Conservation (phyloP, 1,140 invertebrate genomes). For the Chironomus tepperi region DNA sequence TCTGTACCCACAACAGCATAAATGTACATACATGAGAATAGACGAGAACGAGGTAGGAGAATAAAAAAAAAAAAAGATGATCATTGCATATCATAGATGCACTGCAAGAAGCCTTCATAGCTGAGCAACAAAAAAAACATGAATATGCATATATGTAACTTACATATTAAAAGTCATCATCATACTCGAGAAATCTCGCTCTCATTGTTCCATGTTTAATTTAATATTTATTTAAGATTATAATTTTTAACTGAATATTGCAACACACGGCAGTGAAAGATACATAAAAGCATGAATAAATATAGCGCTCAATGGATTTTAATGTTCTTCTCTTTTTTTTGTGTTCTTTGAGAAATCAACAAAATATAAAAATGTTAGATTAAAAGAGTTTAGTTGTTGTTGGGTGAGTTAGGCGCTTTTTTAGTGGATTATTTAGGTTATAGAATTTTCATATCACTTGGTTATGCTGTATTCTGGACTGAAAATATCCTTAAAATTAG, state of each 20-base stretch:
- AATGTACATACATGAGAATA: too few relatives aligned
- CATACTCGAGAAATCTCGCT: conserved; percentile 13
- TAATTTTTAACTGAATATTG: conserved; percentile 8
- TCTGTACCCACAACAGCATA: too few relatives aligned
- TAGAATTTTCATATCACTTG: too few relatives aligned
- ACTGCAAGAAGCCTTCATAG: not conserved
- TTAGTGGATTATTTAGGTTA: too few relatives aligned
- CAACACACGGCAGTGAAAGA: not conserved
- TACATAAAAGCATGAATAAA: not conserved
- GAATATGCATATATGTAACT: not conserved
- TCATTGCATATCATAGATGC: not conserved
- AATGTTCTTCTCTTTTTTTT: not conserved
- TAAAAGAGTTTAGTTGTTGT: too few relatives aligned
- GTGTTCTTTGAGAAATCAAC: not conserved
- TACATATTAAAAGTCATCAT: conserved; percentile 8
- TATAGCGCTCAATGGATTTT: too few relatives aligned
- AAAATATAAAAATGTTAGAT: too few relatives aligned
- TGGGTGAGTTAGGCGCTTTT: too few relatives aligned
- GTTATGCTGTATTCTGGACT: too few relatives aligned
- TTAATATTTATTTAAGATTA: conserved; percentile 23
- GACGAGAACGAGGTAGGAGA: not conserved
- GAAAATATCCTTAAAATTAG: too few relatives aligned
- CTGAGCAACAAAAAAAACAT: too few relatives aligned
- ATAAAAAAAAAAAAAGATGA: not conserved
- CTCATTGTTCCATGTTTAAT: conserved; percentile 17